Evolutionary conservation across 2,888 invertebrate species (phyloP).

Genomic region (Drosophila aldrichi): DNA sequence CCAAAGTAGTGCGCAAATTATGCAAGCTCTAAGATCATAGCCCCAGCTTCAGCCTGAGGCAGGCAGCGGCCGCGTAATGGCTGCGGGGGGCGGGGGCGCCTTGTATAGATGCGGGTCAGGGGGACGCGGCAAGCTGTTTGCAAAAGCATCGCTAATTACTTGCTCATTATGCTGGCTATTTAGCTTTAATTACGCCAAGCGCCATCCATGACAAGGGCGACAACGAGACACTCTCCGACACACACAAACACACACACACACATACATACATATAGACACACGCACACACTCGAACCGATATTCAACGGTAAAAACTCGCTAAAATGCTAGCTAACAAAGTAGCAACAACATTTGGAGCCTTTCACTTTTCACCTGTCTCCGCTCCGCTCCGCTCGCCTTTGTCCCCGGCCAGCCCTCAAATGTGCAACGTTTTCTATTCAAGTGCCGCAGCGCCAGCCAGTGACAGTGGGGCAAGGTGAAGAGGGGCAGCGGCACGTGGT

Average conservation of each 20-base stretch:
- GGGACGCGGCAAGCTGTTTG: conserved; percentile 58
- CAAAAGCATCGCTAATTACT: conserved; percentile 79
- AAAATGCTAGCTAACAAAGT: conserved; percentile 53
- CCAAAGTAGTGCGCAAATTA: conserved; percentile 38
- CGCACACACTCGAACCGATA: conserved; percentile 49
- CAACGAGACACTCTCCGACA: conserved; percentile 47
- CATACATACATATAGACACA: conserved; percentile 19
- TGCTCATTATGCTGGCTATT: conserved; percentile 82
- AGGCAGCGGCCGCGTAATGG: conserved; percentile 24
- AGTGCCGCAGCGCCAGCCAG: conserved; percentile 30
- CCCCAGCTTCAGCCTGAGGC: conserved; percentile 1
- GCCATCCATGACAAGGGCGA: conserved; percentile 70
- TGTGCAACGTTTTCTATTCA: conserved; percentile 72
- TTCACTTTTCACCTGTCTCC: conserved; percentile 68
- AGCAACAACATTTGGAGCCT: conserved; percentile 60
- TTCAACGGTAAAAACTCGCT: conserved; percentile 64
- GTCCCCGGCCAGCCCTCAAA: conserved; percentile 40
- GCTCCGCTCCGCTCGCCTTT: neutral
- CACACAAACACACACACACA: conserved; percentile 22
- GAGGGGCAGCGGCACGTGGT: conserved; percentile 2
- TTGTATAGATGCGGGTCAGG: conserved; percentile 11
- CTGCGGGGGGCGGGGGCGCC: neutral
- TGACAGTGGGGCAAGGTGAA: neutral
- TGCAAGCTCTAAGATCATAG: conserved; percentile 33
- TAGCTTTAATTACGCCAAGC: conserved; percentile 81